phyloP scores from a whole-genome alignment of 1,140 invertebrate genomes.

The Drosophila nebulosa region DNA sequence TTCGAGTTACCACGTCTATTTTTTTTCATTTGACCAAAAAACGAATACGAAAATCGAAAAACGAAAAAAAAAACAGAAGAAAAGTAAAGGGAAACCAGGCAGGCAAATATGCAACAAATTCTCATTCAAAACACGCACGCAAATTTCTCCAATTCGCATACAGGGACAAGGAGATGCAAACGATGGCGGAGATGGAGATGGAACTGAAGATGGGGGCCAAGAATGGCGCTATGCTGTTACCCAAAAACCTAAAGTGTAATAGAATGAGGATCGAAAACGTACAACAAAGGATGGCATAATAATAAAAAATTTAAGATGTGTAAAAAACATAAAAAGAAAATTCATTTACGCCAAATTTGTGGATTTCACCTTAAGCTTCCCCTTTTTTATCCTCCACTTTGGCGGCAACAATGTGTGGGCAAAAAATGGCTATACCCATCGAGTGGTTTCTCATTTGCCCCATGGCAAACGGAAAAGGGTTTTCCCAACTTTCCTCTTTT shows the following conservation, averaged over 20 bases:
- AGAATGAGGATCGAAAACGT: conserved; percentile 77
- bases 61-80: conserved; percentile 19
- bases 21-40: conserved; percentile 70
- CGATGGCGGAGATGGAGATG: not conserved
- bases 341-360: conserved; percentile 79
- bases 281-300: conserved; percentile 78
- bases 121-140: conserved; percentile 79
- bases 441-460: conserved; percentile 41
- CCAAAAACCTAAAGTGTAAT: conserved; percentile 61
- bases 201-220: not conserved
- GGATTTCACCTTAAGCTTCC: conserved; percentile 78
- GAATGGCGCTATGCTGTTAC: conserved; percentile 2
- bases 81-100: conserved; percentile 27
- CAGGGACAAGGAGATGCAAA: conserved; percentile 9
- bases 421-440: conserved; percentile 65
- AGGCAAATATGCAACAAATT: conserved; percentile 76
- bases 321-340: conserved; percentile 80
- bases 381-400: conserved; percentile 7
- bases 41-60: conserved; percentile 5
- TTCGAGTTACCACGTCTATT: conserved; percentile 68
- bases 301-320: conserved; percentile 80
- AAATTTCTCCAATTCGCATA: conserved; percentile 77
- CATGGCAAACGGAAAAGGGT: conserved; percentile 42
- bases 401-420: conserved; percentile 58
- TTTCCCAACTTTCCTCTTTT: conserved; percentile 57